Percentiles rank a stretch among this genome's conserved stretches.
phyloP scores from a whole-genome alignment of 2,888 invertebrate genomes.

The Eilema caniola region DNA sequence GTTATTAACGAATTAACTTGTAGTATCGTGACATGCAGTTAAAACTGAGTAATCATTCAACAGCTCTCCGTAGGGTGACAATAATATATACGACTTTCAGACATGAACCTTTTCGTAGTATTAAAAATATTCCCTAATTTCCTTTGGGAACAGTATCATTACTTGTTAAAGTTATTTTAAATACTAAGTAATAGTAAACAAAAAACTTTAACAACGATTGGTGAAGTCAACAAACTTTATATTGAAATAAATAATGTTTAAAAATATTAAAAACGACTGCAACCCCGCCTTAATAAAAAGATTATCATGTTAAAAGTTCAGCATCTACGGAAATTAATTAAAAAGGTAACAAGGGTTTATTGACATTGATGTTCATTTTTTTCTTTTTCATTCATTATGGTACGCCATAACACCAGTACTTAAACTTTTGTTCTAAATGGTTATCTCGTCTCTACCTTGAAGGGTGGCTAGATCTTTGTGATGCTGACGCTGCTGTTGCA shows the following conservation, averaged over 20 bases:
- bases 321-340: too few species aligned
- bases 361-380: too few species aligned
- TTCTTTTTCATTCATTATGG: too few species aligned
- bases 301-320: too few species aligned
- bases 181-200: background rate
- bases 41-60: conserved; percentile 9
- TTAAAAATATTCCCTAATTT: conserved; percentile 8
- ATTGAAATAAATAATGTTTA: background rate
- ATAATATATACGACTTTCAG: background rate
- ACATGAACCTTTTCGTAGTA: conserved; percentile 3
- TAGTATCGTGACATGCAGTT: conserved; percentile 3
- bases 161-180: background rate
- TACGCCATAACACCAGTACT: too few species aligned
- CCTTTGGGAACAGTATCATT: conserved; percentile 3
- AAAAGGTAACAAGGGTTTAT: too few species aligned
- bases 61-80: conserved; percentile 12
- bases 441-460: too few species aligned
- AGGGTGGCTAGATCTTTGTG: too few species aligned
- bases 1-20: background rate
- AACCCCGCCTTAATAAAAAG: too few species aligned
- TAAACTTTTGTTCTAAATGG: too few species aligned
- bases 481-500: too few species aligned
- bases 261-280: too few species aligned
- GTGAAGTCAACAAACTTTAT: background rate
- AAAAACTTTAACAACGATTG: background rate